These are phyloP conservation scores for Rhynchophorus ferrugineus DNA, from an alignment of 1,140 invertebrate genomes.

Conservation along the genomic window DNA sequence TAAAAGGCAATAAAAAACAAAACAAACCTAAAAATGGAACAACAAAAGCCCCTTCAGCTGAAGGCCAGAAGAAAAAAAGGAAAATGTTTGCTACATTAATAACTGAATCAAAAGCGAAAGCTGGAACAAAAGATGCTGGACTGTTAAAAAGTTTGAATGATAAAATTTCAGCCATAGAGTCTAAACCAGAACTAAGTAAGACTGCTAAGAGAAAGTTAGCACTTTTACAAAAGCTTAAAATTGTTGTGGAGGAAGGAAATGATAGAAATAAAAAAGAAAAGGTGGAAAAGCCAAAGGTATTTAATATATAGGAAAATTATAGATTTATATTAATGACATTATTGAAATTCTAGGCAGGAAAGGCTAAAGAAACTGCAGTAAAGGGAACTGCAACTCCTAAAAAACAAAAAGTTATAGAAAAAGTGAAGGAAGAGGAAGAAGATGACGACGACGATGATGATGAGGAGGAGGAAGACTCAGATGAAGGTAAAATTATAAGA, in stretches of 20 bases:
- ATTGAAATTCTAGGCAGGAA: slow-evolving; percentile 6
- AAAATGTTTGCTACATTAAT: slow-evolving; percentile 14
- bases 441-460: slow-evolving; percentile 7
- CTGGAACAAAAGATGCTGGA: slow-evolving; percentile 19
- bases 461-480: slow-evolving; percentile 19
- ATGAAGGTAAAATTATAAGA: slow-evolving; percentile 12
- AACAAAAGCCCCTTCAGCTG: background rate
- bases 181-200: slow-evolving; percentile 19
- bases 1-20: slow-evolving; percentile 9
- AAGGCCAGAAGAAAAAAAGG: slow-evolving; percentile 16
- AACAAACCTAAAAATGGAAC: slow-evolving; percentile 1
- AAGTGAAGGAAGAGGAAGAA: slow-evolving; percentile 16
- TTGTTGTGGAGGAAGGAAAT: slow-evolving; percentile 11
- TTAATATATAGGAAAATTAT: too few relatives aligned
- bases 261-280: too few relatives aligned
- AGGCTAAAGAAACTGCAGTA: background rate
- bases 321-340: too few relatives aligned
- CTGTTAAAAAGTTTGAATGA: slow-evolving; percentile 14
- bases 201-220: slow-evolving; percentile 26
- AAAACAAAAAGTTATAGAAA: slow-evolving; percentile 12
- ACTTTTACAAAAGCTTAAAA: slow-evolving; percentile 13
- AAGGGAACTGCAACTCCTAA: slow-evolving; percentile 3
- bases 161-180: slow-evolving; percentile 18
- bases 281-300: slow-evolving; percentile 6
- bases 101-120: background rate